Base-by-base conservation (phyloP, 1,140 invertebrate species). In the Cydia strobilella region DNA sequence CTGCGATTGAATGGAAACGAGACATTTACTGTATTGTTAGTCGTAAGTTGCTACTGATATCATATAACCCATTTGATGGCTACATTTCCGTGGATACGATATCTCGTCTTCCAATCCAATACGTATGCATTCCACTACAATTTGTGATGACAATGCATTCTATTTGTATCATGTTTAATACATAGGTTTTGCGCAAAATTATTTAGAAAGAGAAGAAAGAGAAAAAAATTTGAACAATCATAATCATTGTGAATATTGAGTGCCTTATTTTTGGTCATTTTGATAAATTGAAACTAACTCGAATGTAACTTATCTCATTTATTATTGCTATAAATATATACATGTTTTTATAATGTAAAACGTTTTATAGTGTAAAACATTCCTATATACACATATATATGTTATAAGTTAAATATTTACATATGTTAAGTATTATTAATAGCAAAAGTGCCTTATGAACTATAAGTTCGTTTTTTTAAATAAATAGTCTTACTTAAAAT, bases 401-500 rank as follows among this genome's bases (percentile, higher is more conserved):
- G 20, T 23, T 59, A 10, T 59, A 23, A 59, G 54, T 23, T 59
- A 59, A 20, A 59, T 59, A 59, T 59, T 59, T 59, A 23, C 54
- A 23, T 5, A 59, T 23, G 18, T 59, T 59, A 59, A 59, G 54
- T 59, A 59, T 59, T 59, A 59, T 59, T 59, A 23, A 23, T 7
- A 59, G 20, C 54, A 59, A 59, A 59, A 59, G 54, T 59, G 54
- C 54, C 20, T 59, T 59, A 59, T 59, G 54, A 59, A 59, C 54
- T 59, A 59, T 5, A 54, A 13, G 54, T 59, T 59, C 9, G 7
- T 59, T 59, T 23, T 59, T 59, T 59, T 59, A 3, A 59, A 59
- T 59, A 59, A 59, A 59, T n/a, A 59, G 13, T 72, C 5, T 48
- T 71, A 63, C n/a, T n/a, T n/a, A 31, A 74, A 35, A 31, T 65